Evolutionary conservation across 2,888 invertebrate species (phyloP).

Genomic region (Anoplius nigerrimus): DNA sequence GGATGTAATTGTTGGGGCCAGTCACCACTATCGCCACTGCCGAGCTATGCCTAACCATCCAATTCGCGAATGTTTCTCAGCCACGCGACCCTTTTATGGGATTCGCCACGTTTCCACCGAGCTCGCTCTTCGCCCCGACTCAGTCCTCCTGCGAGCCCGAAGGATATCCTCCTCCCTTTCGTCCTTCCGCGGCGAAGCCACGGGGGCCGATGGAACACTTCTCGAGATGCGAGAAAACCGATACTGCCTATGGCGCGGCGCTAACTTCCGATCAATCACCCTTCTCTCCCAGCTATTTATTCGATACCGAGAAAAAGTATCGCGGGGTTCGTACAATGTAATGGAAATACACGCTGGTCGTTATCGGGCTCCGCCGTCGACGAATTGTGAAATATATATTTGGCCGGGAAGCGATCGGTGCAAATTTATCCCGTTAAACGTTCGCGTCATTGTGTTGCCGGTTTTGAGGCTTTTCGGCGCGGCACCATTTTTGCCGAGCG

Average conservation of each 20-base stretch:
- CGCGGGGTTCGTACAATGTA: too few species aligned
- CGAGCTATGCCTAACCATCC: conserved; percentile 67
- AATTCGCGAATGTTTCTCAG: conserved; percentile 71
- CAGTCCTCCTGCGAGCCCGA: conserved; percentile 20
- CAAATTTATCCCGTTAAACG: too few species aligned
- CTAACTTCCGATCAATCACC: not conserved
- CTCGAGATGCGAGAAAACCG: conserved; percentile 5
- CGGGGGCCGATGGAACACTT: not conserved
- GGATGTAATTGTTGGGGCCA: conserved; percentile 73
- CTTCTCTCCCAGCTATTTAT: too few species aligned
- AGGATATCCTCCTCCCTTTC: conserved; percentile 35
- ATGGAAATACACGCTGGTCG: too few species aligned
- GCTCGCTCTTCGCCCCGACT: conserved; percentile 29
- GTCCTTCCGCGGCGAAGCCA: conserved; percentile 38
- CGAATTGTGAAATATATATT: too few species aligned
- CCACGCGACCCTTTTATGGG: conserved; percentile 70
- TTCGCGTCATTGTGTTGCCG: too few species aligned
- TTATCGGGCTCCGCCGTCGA: too few species aligned
- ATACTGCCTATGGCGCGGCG: not conserved
- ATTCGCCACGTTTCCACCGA: conserved; percentile 40
- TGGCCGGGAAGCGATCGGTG: too few species aligned
- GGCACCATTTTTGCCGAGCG: too few species aligned
- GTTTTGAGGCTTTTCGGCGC: too few species aligned
- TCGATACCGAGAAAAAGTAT: too few species aligned
- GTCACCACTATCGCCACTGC: conserved; percentile 73